Base-by-base conservation (phyloP, 2,888 invertebrate species). In the Eristalinus aeneus region DNA sequence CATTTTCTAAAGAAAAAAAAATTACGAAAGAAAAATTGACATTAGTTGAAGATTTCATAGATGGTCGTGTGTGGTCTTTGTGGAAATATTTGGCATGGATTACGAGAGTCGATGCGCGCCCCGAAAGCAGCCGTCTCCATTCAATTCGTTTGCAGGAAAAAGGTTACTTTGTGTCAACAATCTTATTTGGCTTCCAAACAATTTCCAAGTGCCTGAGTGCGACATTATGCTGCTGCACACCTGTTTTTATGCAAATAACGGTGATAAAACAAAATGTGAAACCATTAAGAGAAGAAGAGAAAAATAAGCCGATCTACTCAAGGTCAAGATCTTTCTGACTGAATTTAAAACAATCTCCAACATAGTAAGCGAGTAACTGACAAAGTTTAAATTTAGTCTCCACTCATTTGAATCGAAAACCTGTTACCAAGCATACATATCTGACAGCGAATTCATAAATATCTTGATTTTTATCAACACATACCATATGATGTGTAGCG, bases 1-100 rank as follows among this genome's bases (percentile, higher is more conserved):
- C 76, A 82, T 76, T 61, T 63, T 68, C 71, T 56, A 27, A 58
- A 56, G 46, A 64, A 63, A 75, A 67, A 63, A 54, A 11, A 58
- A 31, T 22, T 1, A 56, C 9, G 53, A 67, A 78, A 16, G 32
- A 0, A 46, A 32, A 65, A 72, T 20, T 53, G 12, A 27, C 27
- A 6, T 56, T 58, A 58, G 32, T n/a, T 11, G 1, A 32, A 11
- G 32, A 16, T 34, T 1, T 1, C 10, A 22, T 58, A 10, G 12
- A 2, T 9, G 20, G 22, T 20, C 20, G 10, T 20, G 10, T 36
- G 10, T 56, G 31, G 11, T 31, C 27, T 58, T 77, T 54, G 56
- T 36, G 64, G 63, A 77, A 71, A 56, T 77, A 77, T 71, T 64
- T 77, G 39, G 36, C 32, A 10, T 32, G 22, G 16, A 23, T 23